Conservation (phyloP, 2,113 vertebrate genomes). For the Triplophysa tibetana region DNA sequence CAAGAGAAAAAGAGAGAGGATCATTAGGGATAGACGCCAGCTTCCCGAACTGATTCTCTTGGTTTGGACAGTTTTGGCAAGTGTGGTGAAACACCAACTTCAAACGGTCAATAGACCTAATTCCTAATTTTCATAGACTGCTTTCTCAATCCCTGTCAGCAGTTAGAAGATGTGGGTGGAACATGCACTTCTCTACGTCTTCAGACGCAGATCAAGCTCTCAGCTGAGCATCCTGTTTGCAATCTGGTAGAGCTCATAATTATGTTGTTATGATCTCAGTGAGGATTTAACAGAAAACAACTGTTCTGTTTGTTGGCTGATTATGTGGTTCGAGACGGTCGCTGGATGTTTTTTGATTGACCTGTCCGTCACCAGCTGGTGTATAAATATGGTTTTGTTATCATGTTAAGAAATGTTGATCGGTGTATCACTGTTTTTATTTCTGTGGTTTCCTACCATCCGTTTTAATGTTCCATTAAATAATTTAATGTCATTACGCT, state of each 20-base stretch:
- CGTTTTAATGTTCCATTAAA: background rate
- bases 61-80: constrained; percentile 17
- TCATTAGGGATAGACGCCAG: constrained; percentile 2
- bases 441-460: background rate
- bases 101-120: background rate
- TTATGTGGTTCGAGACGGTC: background rate
- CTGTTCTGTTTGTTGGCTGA: background rate
- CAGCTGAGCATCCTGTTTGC: constrained; percentile 46
- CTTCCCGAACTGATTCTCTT: background rate
- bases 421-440: background rate
- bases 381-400: background rate
- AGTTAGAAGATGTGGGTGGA: background rate
- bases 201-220: constrained; percentile 40
- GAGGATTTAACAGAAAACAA: constrained; percentile 21
- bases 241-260: constrained; percentile 46
- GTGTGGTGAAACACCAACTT: constrained; percentile 16
- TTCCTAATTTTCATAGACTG: background rate
- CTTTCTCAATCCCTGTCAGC: background rate
- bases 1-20: constrained; percentile 12
- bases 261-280: constrained; percentile 25
- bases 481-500: background rate
- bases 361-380: background rate
- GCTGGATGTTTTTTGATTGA: constrained; percentile 14
- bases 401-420: background rate
- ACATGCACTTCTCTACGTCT: background rate